Evolutionary conservation across 2,797 vertebrate species (phyloP).

Genomic region (Hipposideros larvatus): DNA sequence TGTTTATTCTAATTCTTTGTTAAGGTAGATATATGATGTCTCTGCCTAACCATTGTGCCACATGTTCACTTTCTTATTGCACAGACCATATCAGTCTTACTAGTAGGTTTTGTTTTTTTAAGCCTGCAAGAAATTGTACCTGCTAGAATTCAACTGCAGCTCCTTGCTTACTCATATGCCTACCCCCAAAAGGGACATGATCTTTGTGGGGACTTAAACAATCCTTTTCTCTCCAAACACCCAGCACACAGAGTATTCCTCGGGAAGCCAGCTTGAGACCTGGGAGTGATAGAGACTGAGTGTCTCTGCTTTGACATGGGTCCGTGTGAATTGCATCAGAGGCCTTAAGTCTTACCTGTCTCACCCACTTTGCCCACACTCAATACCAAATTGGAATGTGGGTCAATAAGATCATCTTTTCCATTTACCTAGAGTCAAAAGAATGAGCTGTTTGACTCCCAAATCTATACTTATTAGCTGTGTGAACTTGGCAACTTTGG

Average conservation of each 20-base stretch:
- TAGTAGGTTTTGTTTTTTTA: not conserved
- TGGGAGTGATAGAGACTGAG: not conserved
- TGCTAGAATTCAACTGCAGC: not conserved
- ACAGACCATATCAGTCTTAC: not conserved
- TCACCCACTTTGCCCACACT: not conserved
- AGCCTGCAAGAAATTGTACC: not conserved
- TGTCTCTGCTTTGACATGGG: not conserved
- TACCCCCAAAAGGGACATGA: not conserved
- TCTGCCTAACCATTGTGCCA: not conserved
- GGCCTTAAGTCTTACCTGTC: not conserved
- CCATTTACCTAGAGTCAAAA: not conserved
- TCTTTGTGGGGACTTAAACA: not conserved
- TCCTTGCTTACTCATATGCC: not conserved
- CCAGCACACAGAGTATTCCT: not conserved
- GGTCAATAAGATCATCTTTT: not conserved
- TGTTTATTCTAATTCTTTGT: not conserved
- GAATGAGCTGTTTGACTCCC: not conserved
- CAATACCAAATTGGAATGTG: not conserved
- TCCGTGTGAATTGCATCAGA: not conserved
- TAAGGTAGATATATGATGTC: too few relatives aligned
- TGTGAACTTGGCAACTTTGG: not conserved
- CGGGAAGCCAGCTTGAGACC: not conserved
- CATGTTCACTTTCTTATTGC: not conserved
- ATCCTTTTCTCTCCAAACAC: not conserved
- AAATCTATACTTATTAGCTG: not conserved